A percentile compares a stretch with the other conserved stretches of the same genome.
Conservation (phyloP, 2,113 vertebrate species). For the Dromiciops gliroides region DNA sequence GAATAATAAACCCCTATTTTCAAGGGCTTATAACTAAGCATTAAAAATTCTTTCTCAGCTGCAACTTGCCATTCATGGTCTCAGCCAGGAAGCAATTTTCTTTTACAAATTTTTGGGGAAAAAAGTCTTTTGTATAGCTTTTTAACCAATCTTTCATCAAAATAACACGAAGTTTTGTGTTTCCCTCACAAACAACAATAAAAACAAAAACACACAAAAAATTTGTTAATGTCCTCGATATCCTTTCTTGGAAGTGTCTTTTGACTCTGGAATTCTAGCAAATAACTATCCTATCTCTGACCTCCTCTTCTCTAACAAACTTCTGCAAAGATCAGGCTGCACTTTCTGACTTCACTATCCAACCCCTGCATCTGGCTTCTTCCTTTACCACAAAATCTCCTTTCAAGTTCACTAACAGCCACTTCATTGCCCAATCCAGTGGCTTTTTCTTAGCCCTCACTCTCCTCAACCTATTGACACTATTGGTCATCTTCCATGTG, state of each 20-base stretch:
- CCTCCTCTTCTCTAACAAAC: neutral
- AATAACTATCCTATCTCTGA: neutral
- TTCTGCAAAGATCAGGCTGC: neutral
- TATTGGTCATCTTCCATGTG: neutral
- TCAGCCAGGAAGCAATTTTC: conserved; percentile 66
- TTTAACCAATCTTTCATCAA: conserved; percentile 42
- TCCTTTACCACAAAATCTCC: neutral
- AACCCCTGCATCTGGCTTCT: neutral
- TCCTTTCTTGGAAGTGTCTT: neutral
- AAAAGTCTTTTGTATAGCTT: conserved; percentile 46
- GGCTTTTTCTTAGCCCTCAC: neutral
- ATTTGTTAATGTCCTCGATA: neutral
- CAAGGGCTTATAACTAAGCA: conserved; percentile 66
- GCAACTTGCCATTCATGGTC: conserved; percentile 66
- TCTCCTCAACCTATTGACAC: neutral
- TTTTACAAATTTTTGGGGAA: conserved; percentile 37
- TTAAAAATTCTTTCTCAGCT: conserved; percentile 66
- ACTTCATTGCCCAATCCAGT: neutral
- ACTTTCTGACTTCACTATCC: neutral
- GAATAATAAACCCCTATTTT: conserved; percentile 67
- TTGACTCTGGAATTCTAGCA: neutral
- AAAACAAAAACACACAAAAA: neutral
- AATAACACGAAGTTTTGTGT: conserved; percentile 26
- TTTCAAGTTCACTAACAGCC: neutral
- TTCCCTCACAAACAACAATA: conserved; percentile 27